Evolutionary conservation across 1,140 invertebrate genomes (phyloP).

Genomic region (Nixonia krombeini): DNA sequence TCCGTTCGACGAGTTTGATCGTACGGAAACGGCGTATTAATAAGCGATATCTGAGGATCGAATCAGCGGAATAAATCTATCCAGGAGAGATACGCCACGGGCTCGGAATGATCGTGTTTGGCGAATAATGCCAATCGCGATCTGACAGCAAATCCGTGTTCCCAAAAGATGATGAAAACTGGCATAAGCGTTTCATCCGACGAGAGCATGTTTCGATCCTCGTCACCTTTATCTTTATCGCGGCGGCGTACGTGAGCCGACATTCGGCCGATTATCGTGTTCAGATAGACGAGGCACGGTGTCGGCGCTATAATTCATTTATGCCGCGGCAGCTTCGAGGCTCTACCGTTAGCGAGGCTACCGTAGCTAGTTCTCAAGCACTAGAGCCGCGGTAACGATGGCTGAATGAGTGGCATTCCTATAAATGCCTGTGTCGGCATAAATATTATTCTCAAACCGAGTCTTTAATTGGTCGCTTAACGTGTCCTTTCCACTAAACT

Average conservation of each 20-base stretch:
- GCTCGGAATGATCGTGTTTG: too few relatives aligned
- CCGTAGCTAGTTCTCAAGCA: not conserved
- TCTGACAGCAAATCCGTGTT: not conserved
- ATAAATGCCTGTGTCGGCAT: conserved; percentile 1
- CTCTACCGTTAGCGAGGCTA: conserved; percentile 6
- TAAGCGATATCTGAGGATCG: too few relatives aligned
- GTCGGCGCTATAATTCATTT: conserved; percentile 1
- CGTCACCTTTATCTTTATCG: not conserved
- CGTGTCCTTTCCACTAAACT: conserved; percentile 7
- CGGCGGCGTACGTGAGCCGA: not conserved
- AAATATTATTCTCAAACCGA: not conserved
- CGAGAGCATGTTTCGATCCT: too few relatives aligned
- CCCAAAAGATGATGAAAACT: not conserved
- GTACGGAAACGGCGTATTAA: too few relatives aligned
- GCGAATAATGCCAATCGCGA: too few relatives aligned
- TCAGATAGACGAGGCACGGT: not conserved
- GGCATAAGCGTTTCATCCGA: not conserved
- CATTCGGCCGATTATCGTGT: not conserved
- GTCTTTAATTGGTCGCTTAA: conserved; percentile 1
- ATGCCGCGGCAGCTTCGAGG: too few relatives aligned
- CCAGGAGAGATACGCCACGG: too few relatives aligned
- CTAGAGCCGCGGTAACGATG: conserved; percentile 4
- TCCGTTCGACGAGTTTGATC: too few relatives aligned
- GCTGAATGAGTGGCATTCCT: conserved; percentile 3
- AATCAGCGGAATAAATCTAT: not conserved